Conservation (phyloP, 1,140 invertebrate genomes). For the Frieseomelitta varia region DNA sequence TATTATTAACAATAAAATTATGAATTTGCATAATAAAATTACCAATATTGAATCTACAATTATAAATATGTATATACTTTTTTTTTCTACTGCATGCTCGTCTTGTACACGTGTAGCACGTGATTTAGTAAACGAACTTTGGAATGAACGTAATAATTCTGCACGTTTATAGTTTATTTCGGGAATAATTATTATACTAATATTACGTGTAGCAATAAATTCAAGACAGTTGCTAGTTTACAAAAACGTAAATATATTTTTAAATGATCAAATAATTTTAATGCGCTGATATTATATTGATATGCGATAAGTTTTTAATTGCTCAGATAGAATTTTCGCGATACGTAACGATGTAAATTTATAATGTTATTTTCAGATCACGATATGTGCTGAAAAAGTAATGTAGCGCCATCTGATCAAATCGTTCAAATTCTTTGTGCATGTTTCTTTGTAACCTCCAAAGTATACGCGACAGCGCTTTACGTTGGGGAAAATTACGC, state of each 20-base stretch:
- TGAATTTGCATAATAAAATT: slow-evolving; percentile 68
- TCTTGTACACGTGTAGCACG: background rate
- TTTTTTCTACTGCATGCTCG: slow-evolving; percentile 11
- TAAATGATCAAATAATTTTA: background rate
- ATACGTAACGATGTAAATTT: background rate
- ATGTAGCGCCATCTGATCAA: slow-evolving; percentile 40
- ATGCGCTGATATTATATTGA: background rate
- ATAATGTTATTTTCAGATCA: background rate
- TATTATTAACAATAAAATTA: slow-evolving; percentile 61
- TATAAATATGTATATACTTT: slow-evolving; percentile 4
- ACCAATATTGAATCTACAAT: slow-evolving; percentile 49
- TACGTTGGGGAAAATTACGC: slow-evolving; percentile 42
- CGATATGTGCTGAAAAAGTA: background rate
- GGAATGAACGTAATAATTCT: background rate
- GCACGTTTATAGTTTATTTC: background rate
- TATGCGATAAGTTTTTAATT: background rate
- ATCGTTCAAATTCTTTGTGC: slow-evolving; percentile 49
- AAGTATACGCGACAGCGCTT: slow-evolving; percentile 41
- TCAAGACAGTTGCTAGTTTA: background rate
- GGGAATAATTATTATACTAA: background rate
- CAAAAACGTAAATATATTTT: background rate
- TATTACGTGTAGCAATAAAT: background rate
- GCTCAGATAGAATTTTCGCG: background rate
- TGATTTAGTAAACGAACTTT: background rate
- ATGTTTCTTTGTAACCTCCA: slow-evolving; percentile 33